phyloP scores from a whole-genome alignment of 2,797 vertebrate species.

The Brachyrhaphis roseni region DNA sequence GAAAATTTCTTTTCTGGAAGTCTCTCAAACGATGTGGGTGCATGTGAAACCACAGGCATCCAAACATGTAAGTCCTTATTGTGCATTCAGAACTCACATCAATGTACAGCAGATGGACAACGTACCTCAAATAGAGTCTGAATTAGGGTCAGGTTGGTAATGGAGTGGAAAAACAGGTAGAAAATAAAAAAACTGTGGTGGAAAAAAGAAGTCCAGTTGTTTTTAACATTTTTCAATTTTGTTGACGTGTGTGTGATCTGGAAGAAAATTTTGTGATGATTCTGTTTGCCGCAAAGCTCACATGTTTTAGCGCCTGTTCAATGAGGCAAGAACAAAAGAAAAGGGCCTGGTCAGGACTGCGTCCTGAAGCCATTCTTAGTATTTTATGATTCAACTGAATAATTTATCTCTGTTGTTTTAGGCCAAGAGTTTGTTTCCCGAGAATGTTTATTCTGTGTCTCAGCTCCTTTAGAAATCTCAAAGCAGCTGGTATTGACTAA shows the following conservation, averaged over 20 bases:
- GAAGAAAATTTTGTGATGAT: conserved; percentile 25
- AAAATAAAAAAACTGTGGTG: conserved; percentile 17
- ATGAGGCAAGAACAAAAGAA: conserved; percentile 49
- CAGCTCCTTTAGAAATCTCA: conserved; percentile 13
- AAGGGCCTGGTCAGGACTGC: conserved; percentile 45
- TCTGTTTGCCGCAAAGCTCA: neutral
- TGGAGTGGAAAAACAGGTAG: conserved; percentile 39
- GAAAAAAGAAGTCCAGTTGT: conserved; percentile 23
- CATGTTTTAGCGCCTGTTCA: conserved; percentile 38
- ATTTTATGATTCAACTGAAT: conserved; percentile 63
- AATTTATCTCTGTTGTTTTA: conserved; percentile 62
- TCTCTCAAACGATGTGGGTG: conserved; percentile 16
- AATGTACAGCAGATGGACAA: conserved; percentile 4
- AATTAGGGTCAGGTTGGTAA: conserved; percentile 38
- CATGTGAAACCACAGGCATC: conserved; percentile 33
- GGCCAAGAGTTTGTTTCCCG: conserved; percentile 47
- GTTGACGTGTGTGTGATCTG: conserved; percentile 18
- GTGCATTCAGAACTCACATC: conserved; percentile 20
- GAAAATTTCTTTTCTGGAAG: conserved; percentile 19
- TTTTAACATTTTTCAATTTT: conserved; percentile 20
- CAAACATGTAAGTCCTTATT: conserved; percentile 19
- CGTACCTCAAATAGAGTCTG: conserved; percentile 9
- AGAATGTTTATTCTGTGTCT: conserved; percentile 20
- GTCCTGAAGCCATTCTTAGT: conserved; percentile 51
- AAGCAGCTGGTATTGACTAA: neutral